Percentiles rank a stretch among this genome's conserved stretches.
These are phyloP conservation scores for Pampusana beccarii DNA, from an alignment of 2,113 vertebrate species.

Conservation along the genomic window DNA sequence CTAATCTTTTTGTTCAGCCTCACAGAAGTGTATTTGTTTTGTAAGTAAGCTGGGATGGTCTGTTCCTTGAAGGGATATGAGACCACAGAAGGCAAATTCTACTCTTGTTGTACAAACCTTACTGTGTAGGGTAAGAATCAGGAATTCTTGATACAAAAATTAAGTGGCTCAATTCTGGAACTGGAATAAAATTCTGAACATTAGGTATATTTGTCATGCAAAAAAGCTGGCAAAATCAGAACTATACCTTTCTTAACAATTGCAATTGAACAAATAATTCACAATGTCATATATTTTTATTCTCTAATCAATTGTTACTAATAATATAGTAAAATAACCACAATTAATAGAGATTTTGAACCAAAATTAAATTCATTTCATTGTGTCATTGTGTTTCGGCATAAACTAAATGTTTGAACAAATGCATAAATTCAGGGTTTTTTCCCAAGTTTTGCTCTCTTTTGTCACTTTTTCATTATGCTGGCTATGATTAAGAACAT, in stretches of 20 bases:
- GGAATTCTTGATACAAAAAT: not conserved
- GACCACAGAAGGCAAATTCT: not conserved
- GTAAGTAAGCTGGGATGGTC: too few relatives aligned
- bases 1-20: too few relatives aligned
- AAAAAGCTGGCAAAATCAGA: not conserved
- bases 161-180: not conserved
- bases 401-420: not conserved
- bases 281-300: not conserved
- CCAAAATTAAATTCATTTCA: not conserved
- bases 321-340: not conserved
- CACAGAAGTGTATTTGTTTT: too few relatives aligned
- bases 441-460: not conserved
- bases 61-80: too few relatives aligned
- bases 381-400: not conserved
- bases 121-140: not conserved
- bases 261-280: not conserved
- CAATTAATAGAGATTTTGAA: not conserved
- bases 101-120: not conserved
- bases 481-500: not conserved
- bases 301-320: not conserved
- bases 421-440: not conserved
- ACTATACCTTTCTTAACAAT: not conserved
- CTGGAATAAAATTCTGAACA: not conserved
- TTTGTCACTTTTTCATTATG: not conserved
- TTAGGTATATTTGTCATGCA: not conserved